Conservation (phyloP, 2,797 vertebrate species). For the Acrocephalus scirpaceus region DNA sequence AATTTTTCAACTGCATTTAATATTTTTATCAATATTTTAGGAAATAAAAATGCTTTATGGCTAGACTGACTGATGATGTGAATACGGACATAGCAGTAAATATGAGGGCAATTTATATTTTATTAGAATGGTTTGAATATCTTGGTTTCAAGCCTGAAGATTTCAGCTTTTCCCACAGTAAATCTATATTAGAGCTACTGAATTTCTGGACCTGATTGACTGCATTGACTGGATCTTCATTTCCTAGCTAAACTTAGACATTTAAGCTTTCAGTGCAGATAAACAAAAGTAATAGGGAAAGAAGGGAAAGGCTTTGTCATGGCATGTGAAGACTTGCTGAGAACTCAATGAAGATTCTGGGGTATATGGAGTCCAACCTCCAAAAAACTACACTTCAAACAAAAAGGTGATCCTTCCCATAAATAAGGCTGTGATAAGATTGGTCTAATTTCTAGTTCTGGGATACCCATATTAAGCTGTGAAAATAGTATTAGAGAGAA, state of each 20-base stretch:
- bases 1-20: background rate
- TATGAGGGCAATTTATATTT: background rate
- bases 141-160: background rate
- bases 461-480: background rate
- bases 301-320: background rate
- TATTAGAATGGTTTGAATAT: background rate
- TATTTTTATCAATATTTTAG: background rate
- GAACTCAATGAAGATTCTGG: fast-evolving
- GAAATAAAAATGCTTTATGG: background rate
- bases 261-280: background rate
- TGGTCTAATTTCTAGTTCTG: background rate
- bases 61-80: background rate
- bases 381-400: background rate
- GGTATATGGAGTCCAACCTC: background rate
- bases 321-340: background rate
- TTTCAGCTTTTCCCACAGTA: background rate
- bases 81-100: background rate
- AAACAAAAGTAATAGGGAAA: background rate
- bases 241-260: background rate
- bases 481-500: background rate
- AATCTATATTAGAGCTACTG: background rate
- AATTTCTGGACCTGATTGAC: background rate
- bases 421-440: background rate
- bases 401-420: background rate
- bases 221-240: background rate